phyloP scores from a whole-genome alignment of 1,140 invertebrate species.

The Littorina saxatilis region DNA sequence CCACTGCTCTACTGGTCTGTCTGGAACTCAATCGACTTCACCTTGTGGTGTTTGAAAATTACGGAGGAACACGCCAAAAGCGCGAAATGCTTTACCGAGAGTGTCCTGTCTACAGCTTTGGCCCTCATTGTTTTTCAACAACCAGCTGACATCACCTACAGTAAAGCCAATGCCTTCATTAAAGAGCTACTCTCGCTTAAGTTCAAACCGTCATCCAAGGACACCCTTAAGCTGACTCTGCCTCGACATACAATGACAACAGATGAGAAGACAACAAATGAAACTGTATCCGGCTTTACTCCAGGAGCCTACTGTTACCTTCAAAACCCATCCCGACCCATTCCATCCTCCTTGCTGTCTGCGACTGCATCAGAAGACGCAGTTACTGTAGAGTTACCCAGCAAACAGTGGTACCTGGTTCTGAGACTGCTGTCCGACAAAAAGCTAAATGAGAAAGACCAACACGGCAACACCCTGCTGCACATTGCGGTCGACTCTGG shows the following conservation, averaged over 20 bases:
- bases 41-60: too few species aligned
- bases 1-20: too few species aligned
- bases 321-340: not conserved
- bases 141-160: not conserved
- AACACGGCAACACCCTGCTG: conserved; percentile 16
- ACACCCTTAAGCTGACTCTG: not conserved
- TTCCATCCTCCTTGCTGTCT: not conserved
- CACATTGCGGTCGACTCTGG: not conserved
- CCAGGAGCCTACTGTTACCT: not conserved
- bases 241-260: not conserved
- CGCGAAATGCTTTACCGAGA: not conserved
- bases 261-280: not conserved
- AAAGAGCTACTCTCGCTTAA: too few species aligned
- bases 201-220: too few species aligned
- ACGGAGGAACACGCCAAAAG: too few species aligned
- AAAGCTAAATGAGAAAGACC: not conserved
- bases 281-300: not conserved
- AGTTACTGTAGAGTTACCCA: not conserved
- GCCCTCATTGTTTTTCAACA: not conserved
- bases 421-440: conserved; percentile 25
- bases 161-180: not conserved
- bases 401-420: conserved; percentile 14
- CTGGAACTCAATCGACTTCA: too few species aligned
- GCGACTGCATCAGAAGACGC: not conserved
- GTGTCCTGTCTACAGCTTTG: not conserved